Conservation (phyloP, 1,140 invertebrate genomes). For the Heliconius congener region DNA sequence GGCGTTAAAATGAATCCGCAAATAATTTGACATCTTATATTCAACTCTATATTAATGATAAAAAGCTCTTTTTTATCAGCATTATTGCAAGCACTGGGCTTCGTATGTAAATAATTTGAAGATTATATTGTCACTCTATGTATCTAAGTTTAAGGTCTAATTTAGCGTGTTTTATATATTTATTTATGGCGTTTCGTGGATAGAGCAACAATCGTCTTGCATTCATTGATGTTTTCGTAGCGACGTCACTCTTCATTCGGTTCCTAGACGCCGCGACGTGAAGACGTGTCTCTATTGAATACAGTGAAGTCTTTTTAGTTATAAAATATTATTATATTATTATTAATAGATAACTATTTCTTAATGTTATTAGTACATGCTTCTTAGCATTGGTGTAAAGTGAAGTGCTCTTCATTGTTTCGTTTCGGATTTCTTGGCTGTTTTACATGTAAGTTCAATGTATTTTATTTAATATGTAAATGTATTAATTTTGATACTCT, state of each 20-base stretch:
- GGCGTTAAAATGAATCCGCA: slow-evolving; percentile 44
- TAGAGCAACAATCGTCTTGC: slow-evolving; percentile 31
- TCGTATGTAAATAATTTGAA: slow-evolving; percentile 33
- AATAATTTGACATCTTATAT: slow-evolving; percentile 21
- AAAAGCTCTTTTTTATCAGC: neutral
- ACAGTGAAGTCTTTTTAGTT: neutral
- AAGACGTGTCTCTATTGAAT: neutral
- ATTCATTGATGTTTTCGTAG: slow-evolving; percentile 48
- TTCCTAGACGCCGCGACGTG: slow-evolving; percentile 18
- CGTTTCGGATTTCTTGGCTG: slow-evolving; percentile 3
- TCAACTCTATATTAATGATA: neutral
- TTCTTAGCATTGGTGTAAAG: neutral
- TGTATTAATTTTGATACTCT: too few relatives aligned
- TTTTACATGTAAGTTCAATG: slow-evolving; percentile 12
- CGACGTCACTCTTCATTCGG: slow-evolving; percentile 45
- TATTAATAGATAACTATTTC: neutral
- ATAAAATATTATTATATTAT: slow-evolving; percentile 1
- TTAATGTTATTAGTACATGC: neutral
- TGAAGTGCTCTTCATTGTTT: neutral
- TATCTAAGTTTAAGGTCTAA: slow-evolving; percentile 13
- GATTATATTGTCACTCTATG: slow-evolving; percentile 26
- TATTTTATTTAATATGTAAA: neutral
- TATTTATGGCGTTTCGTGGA: neutral
- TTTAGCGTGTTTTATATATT: slow-evolving; percentile 18
- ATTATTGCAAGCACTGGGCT: neutral